Evolutionary conservation across 2,113 vertebrate genomes (phyloP), one percentile per base, ranked within the genome.

Genomic region (Oryzias curvinotus): DNA sequence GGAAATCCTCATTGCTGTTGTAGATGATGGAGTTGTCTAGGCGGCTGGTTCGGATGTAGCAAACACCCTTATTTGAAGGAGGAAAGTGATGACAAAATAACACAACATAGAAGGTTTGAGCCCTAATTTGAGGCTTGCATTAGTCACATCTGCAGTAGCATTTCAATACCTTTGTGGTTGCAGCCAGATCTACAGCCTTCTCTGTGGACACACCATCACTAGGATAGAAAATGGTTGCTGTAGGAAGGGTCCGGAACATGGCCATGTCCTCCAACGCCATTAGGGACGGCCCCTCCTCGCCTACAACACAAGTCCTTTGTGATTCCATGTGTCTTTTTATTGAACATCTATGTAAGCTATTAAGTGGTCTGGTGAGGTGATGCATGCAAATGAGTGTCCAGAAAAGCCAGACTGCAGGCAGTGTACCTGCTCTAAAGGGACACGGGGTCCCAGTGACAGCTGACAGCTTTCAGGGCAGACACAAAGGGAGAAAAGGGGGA

Each of bases 1-100:
- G 94, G 87, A 98, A 98, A 51, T 97, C 94, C 69, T 98, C 96
- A 0, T 89, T 95, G 91, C 90, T 96, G 90, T 92, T 95, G 51
- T 98, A 97, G 88, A 98, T 92, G 75, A 97, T 87, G 52, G 92
- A 55, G 6, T 91, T 94, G 84, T 98, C 96, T 45, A 95, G 96
- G 81, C 95, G 95, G 89, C 95, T 95, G 47, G 96, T 98, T 67
- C 96, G 91, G 84, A 98, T 96, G 85, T 96, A 98, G 75, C 95
- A 98, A 87, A 98, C 90, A 57, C 96, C 96, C 96, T 98, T 57
- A 23, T 48, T 36, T 46, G 1, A 65, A 47, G 48, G 54, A 65
- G 43, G 55, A 65, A 70, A 4, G 63, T 12, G 46, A 62, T 7
- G 64, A 21, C 21, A 47, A 4, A 3, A 1, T 57, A 1, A 76